phyloP scores from a whole-genome alignment of 2,113 vertebrate species.

The Protobothrops flavoviridis region DNA sequence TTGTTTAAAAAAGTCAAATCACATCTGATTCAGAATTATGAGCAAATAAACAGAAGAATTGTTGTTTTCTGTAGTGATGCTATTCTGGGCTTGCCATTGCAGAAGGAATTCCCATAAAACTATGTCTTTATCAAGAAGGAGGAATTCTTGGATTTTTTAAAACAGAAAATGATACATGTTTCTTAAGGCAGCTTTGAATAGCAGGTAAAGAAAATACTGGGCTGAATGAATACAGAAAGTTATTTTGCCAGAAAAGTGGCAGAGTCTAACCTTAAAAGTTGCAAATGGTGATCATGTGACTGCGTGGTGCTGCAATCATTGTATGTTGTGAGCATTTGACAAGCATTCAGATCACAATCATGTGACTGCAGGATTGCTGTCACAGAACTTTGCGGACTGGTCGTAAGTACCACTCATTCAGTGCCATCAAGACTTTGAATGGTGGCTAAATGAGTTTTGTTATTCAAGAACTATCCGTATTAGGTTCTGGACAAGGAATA shows the following conservation, averaged over 20 bases:
- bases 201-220: not conserved
- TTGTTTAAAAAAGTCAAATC: not conserved
- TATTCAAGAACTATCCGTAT: not conserved
- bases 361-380: not conserved
- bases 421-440: not conserved
- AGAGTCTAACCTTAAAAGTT: not conserved
- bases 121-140: not conserved
- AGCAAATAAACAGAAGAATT: no score
- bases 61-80: no score
- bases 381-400: not conserved
- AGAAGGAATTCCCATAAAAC: not conserved
- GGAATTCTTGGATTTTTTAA: not conserved
- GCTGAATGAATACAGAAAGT: not conserved
- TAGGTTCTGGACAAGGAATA: not conserved
- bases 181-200: not conserved
- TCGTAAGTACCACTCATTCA: not conserved
- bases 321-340: not conserved
- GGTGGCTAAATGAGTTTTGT: not conserved
- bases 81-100: not conserved
- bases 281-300: not conserved
- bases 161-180: conserved; percentile 20
- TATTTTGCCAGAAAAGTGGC: not conserved
- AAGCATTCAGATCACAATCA: not conserved
- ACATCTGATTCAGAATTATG: not conserved
- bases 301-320: not conserved